Evolutionary conservation across 2,113 vertebrate genomes (phyloP), one percentile per base, ranked within the genome.

Genomic region (Anoplopoma fimbria): DNA sequence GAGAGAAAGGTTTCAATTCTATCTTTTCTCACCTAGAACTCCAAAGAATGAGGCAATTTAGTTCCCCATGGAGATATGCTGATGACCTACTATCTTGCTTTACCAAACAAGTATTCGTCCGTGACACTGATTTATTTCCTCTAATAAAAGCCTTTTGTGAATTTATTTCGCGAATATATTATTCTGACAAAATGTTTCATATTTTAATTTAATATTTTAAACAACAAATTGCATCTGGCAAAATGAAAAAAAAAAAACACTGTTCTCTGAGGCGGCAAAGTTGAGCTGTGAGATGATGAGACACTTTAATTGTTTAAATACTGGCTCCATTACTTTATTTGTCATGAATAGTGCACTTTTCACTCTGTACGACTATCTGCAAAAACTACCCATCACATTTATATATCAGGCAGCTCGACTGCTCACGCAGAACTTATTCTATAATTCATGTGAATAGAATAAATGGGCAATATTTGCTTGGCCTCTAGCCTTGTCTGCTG

Each of bases 391-490:
- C 72, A 84, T 92, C 87, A 92, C 42, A 91, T 90, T 77, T 87
- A 86, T 77, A 93, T 91, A 87, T 77, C 87, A 82, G 88, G 68
- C 45, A 77, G 75, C 64, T 81, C 79, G 74, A 64, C 80, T 77
- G 82, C 88, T 93, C 87, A 89, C 87, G 68, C 87, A 90, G 78
- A 88, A 89, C 92, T 83, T 87, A 93, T 87, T 92, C 70, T 83
- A 88, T 90, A 91, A 93, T 91, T 92, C 84, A 92, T 87, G 83
- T 81, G 89, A 91, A 92, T 91, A 87, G 92, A 80, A 90, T 86
- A 85, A 85, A 86, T 88, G 81, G 75, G 77, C 86, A 85, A 77
- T 89, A 90, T 92, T 93, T 93, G 92, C 81, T 88, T 91, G 85
- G 86, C 93, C 92, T 93, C 91, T 92, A 87, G 89, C 91, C 88